A percentile compares a stretch with the other conserved stretches of the same genome.
Evolutionary conservation across 1,140 invertebrate genomes (phyloP).

Genomic region (Maniola jurtina): DNA sequence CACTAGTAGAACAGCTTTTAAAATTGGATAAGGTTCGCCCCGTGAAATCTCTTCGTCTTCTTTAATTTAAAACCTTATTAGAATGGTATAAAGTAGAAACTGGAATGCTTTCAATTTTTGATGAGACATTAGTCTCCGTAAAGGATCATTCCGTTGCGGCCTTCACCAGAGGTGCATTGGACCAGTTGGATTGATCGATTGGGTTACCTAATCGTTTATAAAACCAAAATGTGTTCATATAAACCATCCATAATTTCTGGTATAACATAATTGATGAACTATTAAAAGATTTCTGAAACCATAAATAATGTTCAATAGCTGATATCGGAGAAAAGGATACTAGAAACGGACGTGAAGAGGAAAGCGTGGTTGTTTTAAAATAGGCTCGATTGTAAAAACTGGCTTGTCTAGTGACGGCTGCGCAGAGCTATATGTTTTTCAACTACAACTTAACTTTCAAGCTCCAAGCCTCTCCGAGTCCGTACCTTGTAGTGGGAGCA

Average conservation of each 20-base stretch:
- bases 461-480: constrained; percentile 63
- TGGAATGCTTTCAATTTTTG: constrained; percentile 18
- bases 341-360: constrained; percentile 6
- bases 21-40: constrained; percentile 20
- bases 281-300: constrained; percentile 5
- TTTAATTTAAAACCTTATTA: constrained; percentile 21
- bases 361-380: constrained; percentile 22
- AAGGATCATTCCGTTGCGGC: constrained; percentile 66
- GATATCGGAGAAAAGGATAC: neutral
- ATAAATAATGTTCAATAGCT: constrained; percentile 4
- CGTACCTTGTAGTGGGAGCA: constrained; percentile 75
- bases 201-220: constrained; percentile 38
- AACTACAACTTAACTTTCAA: constrained; percentile 73
- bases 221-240: constrained; percentile 20
- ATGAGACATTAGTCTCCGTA: constrained; percentile 53
- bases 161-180: constrained; percentile 75
- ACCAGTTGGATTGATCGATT: constrained; percentile 63
- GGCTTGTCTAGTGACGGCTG: constrained; percentile 44
- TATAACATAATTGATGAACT: constrained; percentile 14
- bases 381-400: constrained; percentile 34
- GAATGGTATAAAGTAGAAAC: constrained; percentile 15
- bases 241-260: constrained; percentile 11
- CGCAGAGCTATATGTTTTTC: constrained; percentile 61
- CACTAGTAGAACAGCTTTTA: constrained; percentile 23
- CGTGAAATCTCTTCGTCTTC: neutral